Evolutionary conservation across 2,888 invertebrate species (phyloP).

Genomic region (Polydrusus tereticollis): DNA sequence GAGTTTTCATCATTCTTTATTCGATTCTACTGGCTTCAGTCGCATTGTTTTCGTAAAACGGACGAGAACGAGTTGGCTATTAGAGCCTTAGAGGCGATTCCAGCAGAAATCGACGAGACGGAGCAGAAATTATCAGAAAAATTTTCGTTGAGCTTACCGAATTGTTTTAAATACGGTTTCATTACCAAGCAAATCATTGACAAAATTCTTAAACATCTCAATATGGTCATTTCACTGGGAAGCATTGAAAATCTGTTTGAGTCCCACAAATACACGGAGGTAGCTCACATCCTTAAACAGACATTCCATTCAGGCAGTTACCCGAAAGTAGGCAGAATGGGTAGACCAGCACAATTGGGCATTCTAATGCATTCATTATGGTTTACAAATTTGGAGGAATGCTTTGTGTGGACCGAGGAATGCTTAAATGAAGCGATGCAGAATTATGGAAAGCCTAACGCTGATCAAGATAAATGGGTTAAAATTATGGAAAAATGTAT

Average conservation of each 20-base stretch:
- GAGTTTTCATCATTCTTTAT: constrained; percentile 67
- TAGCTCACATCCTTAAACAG: constrained; percentile 76
- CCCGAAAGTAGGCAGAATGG: constrained; percentile 69
- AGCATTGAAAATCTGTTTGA: constrained; percentile 78
- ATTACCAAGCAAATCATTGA: constrained; percentile 68
- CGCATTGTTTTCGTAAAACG: constrained; percentile 70
- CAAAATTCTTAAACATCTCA: constrained; percentile 69
- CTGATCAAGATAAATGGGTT: constrained; percentile 64
- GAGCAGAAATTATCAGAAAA: constrained; percentile 54
- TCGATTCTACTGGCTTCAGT: constrained; percentile 71
- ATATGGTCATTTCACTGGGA: constrained; percentile 72
- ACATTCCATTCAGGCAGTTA: constrained; percentile 70
- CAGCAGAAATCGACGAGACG: constrained; percentile 50
- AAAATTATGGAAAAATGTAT: constrained; percentile 66
- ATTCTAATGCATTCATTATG: constrained; percentile 67
- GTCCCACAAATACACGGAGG: constrained; percentile 74
- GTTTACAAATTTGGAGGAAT: constrained; percentile 69
- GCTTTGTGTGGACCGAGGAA: constrained; percentile 83
- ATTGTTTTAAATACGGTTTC: constrained; percentile 69
- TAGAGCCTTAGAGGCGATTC: constrained; percentile 66
- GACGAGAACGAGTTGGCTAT: constrained; percentile 70
- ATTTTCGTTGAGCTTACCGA: constrained; percentile 68
- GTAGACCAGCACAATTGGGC: constrained; percentile 68
- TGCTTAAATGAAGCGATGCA: constrained; percentile 81
- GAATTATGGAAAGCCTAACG: constrained; percentile 67